These are phyloP conservation scores for Drosophila bunnanda DNA, from an alignment of 2,888 invertebrate genomes.

Conservation along the genomic window DNA sequence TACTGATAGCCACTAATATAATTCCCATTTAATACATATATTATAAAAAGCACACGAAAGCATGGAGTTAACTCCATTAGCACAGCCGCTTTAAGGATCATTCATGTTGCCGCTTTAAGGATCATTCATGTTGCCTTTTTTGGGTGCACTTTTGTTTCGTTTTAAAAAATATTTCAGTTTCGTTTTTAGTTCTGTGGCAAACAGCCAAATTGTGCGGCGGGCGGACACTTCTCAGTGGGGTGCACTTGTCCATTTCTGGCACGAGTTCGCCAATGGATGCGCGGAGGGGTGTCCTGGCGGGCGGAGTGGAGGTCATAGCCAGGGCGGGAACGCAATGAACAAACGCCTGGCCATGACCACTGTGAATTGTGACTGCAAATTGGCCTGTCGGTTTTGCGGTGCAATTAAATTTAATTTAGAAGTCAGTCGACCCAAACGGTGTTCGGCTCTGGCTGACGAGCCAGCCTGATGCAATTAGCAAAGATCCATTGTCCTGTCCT, in stretches of 20 bases:
- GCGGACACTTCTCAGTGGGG: conserved; percentile 39
- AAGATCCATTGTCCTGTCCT: conserved; percentile 37
- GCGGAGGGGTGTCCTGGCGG: conserved; percentile 25
- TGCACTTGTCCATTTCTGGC: conserved; percentile 26
- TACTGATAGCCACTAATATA: neutral
- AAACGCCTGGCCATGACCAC: conserved; percentile 20
- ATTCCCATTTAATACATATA: neutral
- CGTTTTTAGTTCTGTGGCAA: conserved; percentile 54
- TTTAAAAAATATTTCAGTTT: conserved; percentile 48
- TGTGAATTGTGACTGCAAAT: conserved; percentile 56
- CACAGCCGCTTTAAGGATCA: conserved; percentile 55
- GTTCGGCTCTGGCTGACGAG: conserved; percentile 26
- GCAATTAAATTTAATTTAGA: conserved; percentile 77
- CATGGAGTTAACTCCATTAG: conserved; percentile 51
- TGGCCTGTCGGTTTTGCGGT: conserved; percentile 57
- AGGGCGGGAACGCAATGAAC: conserved; percentile 11
- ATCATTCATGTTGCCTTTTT: conserved; percentile 43
- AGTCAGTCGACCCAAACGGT: conserved; percentile 56
- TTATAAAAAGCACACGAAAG: conserved; percentile 55
- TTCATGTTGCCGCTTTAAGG: conserved; percentile 54
- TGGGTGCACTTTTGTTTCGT: conserved; percentile 7
- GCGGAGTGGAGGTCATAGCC: neutral
- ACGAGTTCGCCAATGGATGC: conserved; percentile 45
- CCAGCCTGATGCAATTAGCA: conserved; percentile 68
- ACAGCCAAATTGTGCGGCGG: conserved; percentile 70